A percentile compares a stretch with the other conserved stretches of the same genome.
Conservation (phyloP, 2,113 vertebrate genomes). For the Hucho hucho region DNA sequence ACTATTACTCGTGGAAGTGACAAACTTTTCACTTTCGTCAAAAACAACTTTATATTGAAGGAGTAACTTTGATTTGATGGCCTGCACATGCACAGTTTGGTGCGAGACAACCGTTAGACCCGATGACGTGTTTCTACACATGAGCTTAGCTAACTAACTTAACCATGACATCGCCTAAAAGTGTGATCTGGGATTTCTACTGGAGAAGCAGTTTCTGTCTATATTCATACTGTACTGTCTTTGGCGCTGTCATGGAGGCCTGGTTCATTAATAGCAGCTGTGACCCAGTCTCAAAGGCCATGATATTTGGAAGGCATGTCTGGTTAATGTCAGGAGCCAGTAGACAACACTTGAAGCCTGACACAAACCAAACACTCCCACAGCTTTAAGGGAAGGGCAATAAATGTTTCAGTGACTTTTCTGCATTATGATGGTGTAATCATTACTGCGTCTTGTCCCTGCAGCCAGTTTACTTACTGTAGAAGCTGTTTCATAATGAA, state of each 20-base stretch:
- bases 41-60: too few species aligned
- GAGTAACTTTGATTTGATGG: too few species aligned
- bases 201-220: too few species aligned
- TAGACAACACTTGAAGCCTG: constrained; percentile 48
- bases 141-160: too few species aligned
- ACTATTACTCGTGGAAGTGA: too few species aligned
- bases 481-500: not conserved
- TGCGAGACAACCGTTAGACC: too few species aligned
- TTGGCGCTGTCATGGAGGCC: constrained; percentile 56
- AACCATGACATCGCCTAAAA: too few species aligned
- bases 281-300: constrained; percentile 78
- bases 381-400: constrained; percentile 19
- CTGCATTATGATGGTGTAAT: constrained; percentile 4
- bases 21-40: too few species aligned
- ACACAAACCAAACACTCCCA: constrained; percentile 19
- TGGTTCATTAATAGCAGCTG: constrained; percentile 71
- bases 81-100: too few species aligned
- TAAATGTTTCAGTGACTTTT: constrained; percentile 18
- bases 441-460: not conserved
- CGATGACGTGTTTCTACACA: not conserved
- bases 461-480: not conserved
- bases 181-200: too few species aligned
- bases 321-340: constrained; percentile 69
- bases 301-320: constrained; percentile 80
- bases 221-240: not conserved